These are phyloP conservation scores for Hemibagrus guttatus DNA, from an alignment of 2,797 vertebrate genomes.

Conservation along the genomic window DNA sequence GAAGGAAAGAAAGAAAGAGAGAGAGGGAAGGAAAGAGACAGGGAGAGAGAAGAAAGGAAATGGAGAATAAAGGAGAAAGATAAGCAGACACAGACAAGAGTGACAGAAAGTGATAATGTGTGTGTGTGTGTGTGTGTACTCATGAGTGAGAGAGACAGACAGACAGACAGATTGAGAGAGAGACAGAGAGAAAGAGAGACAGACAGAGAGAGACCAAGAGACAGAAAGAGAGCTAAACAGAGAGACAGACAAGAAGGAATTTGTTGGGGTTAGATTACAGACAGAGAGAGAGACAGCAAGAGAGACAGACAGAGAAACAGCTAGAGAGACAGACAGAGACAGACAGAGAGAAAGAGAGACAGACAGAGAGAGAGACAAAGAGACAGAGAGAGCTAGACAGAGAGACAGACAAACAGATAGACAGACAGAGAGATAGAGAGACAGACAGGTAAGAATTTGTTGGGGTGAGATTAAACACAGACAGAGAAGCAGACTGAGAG, in stretches of 20 bases:
- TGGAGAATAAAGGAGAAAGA: not conserved
- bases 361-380: not conserved
- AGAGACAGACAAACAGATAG: too few relatives aligned
- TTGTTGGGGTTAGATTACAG: constrained; percentile 54
- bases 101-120: not conserved
- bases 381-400: constrained; percentile 13
- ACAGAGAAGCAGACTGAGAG: too few relatives aligned
- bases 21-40: not conserved
- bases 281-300: not conserved
- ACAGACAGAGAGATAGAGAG: constrained; percentile 2
- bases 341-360: not conserved
- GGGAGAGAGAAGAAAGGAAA: not conserved
- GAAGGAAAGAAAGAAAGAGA: not conserved
- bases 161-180: not conserved
- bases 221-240: not conserved
- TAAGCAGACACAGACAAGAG: not conserved
- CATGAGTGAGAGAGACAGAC: not conserved
- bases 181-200: constrained; percentile 12
- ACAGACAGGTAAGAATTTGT: constrained; percentile 45
- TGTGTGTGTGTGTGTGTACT: too few relatives aligned
- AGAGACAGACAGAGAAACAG: not conserved
- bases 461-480: constrained; percentile 48
- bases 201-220: not conserved
- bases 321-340: not conserved
- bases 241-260: constrained; percentile 39